A percentile compares a stretch with the other conserved stretches of the same genome.
phyloP scores from a whole-genome alignment of 2,797 vertebrate species.

The Smutsia temminckii region DNA sequence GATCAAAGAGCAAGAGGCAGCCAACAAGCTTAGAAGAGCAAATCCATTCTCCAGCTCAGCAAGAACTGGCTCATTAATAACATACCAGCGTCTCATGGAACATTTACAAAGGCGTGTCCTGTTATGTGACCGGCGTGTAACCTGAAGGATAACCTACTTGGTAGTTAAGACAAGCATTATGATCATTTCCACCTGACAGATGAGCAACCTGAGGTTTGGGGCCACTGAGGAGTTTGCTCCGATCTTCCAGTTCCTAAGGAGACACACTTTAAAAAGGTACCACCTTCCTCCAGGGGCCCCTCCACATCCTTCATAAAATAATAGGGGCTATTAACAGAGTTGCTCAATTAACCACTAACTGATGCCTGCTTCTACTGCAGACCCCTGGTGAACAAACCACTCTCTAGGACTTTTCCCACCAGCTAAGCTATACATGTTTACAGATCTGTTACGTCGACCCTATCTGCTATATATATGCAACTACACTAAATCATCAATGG shows the following conservation, averaged over 20 bases:
- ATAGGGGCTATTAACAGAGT: not conserved
- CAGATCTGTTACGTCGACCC: not conserved
- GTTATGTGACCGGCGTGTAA: not conserved
- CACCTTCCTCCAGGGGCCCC: not conserved
- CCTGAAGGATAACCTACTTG: conserved; percentile 8
- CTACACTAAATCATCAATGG: conserved; percentile 1
- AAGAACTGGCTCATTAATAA: not conserved
- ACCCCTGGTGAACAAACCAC: not conserved
- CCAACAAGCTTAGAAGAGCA: not conserved
- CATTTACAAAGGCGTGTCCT: not conserved
- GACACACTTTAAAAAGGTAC: not conserved
- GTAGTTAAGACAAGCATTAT: conserved; percentile 6
- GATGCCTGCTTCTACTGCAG: not conserved
- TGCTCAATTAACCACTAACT: not conserved
- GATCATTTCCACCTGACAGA: conserved; percentile 29
- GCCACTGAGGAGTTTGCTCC: not conserved
- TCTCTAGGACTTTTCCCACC: not conserved
- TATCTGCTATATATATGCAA: not conserved
- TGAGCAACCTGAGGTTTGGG: not conserved
- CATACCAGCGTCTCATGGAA: not conserved
- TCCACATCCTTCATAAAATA: not conserved
- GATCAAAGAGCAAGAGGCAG: not conserved
- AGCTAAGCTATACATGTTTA: not conserved
- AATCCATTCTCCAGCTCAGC: not conserved
- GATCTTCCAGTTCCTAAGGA: not conserved